These are phyloP conservation scores for Colinus virginianus DNA, from an alignment of 2,113 vertebrate genomes.

Conservation along the genomic window DNA sequence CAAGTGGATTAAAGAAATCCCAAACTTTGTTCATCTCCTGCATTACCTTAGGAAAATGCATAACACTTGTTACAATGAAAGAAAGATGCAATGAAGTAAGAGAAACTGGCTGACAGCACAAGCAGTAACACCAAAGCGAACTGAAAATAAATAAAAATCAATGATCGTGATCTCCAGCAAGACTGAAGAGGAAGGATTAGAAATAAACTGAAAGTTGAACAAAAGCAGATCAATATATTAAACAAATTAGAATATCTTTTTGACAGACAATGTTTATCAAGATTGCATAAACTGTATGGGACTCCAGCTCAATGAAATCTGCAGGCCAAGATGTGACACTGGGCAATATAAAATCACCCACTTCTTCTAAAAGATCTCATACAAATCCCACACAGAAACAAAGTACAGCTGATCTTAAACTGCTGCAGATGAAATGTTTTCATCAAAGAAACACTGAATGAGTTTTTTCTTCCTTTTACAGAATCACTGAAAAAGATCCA, in stretches of 20 bases:
- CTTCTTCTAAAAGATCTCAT: neutral
- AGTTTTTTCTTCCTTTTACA: neutral
- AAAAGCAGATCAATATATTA: neutral
- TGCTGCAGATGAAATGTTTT: neutral
- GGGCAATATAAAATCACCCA: neutral
- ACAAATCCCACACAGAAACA: neutral
- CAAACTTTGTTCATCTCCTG: neutral
- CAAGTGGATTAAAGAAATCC: neutral
- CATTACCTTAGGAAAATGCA: neutral
- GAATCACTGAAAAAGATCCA: neutral
- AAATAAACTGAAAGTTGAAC: neutral
- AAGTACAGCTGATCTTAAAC: neutral
- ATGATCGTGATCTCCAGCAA: neutral
- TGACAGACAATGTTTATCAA: fast-evolving
- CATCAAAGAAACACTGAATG: neutral
- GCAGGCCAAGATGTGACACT: neutral
- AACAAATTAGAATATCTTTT: neutral
- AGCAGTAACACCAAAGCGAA: neutral
- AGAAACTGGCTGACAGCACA: neutral
- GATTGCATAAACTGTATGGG: neutral
- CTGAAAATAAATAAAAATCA: neutral
- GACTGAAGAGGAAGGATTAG: neutral
- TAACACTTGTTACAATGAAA: fast-evolving
- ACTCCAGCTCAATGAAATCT: neutral
- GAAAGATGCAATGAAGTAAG: neutral